These are phyloP conservation scores for Macropis europaea DNA, from an alignment of 2,888 invertebrate genomes.

Conservation along the genomic window DNA sequence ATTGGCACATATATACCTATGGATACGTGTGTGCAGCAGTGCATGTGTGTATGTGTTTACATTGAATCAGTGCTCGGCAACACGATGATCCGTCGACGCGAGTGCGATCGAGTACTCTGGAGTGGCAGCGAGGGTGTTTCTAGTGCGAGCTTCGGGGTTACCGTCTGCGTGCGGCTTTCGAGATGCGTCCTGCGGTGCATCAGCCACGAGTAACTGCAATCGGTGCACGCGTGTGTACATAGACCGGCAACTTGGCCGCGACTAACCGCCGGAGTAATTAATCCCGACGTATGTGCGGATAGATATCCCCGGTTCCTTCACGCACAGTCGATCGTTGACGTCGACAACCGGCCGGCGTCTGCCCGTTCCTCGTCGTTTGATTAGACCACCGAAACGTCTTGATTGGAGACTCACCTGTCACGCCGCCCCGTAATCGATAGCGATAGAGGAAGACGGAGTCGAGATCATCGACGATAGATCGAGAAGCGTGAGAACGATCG, in stretches of 20 bases:
- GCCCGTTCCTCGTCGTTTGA: constrained; percentile 33
- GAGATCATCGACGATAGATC: neutral
- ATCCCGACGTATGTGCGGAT: constrained; percentile 60
- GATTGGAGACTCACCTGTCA: constrained; percentile 24
- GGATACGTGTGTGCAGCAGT: constrained; percentile 11
- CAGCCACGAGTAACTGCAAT: constrained; percentile 62
- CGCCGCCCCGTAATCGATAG: constrained; percentile 4
- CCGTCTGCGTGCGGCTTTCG: constrained; percentile 57
- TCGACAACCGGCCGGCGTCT: constrained; percentile 27
- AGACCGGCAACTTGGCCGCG: constrained; percentile 50
- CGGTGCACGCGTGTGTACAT: constrained; percentile 45
- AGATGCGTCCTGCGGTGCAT: constrained; percentile 59
- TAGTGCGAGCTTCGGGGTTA: constrained; percentile 55
- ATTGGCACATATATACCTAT: constrained; percentile 9
- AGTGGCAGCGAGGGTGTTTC: constrained; percentile 58
- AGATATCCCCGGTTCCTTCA: constrained; percentile 37
- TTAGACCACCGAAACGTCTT: constrained; percentile 22
- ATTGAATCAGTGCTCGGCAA: constrained; percentile 62
- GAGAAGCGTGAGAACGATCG: neutral
- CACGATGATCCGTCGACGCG: constrained; percentile 63
- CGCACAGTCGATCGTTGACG: constrained; percentile 47
- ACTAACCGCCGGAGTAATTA: constrained; percentile 59
- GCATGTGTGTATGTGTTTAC: constrained; percentile 57
- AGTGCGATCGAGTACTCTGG: constrained; percentile 65
- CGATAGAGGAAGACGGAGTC: neutral